phyloP scores from a whole-genome alignment of 2,888 invertebrate genomes.

The Mesoligia furuncula region DNA sequence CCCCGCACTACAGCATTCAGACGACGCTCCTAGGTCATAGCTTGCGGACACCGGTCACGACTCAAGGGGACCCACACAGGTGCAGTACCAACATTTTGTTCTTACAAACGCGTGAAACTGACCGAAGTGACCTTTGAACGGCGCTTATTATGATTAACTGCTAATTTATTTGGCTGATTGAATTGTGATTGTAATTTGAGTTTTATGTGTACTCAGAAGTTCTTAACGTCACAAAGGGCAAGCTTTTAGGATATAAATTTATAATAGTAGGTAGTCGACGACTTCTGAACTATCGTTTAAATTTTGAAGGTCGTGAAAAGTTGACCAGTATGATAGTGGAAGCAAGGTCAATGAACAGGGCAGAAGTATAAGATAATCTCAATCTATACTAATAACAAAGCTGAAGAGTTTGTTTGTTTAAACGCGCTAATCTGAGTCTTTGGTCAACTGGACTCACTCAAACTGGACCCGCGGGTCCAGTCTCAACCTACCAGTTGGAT shows the following conservation, averaged over 20 bases:
- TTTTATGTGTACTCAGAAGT: slow-evolving; percentile 12
- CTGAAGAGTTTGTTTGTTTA: too few relatives aligned
- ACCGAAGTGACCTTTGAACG: slow-evolving; percentile 58
- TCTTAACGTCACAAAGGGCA: not conserved
- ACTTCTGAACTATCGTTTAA: not conserved
- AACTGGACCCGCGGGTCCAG: too few relatives aligned
- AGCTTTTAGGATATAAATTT: not conserved
- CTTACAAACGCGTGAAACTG: slow-evolving; percentile 45
- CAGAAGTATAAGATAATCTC: not conserved
- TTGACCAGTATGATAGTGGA: not conserved
- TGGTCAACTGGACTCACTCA: too few relatives aligned
- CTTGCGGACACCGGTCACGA: slow-evolving; percentile 63
- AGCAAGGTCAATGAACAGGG: not conserved
- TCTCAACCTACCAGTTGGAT: not conserved
- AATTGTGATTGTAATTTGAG: slow-evolving; percentile 26
- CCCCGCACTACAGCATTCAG: slow-evolving; percentile 70
- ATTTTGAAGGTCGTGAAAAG: not conserved
- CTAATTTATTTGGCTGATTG: slow-evolving; percentile 45
- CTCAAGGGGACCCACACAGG: slow-evolving; percentile 64
- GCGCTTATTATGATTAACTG: slow-evolving; percentile 45
- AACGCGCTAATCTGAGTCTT: too few relatives aligned
- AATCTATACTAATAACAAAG: too few relatives aligned
- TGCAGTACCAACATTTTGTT: slow-evolving; percentile 48
- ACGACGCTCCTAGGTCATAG: slow-evolving; percentile 65
- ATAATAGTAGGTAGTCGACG: not conserved